Conservation (phyloP, 2,888 invertebrate species). For the Parnassius apollo region DNA sequence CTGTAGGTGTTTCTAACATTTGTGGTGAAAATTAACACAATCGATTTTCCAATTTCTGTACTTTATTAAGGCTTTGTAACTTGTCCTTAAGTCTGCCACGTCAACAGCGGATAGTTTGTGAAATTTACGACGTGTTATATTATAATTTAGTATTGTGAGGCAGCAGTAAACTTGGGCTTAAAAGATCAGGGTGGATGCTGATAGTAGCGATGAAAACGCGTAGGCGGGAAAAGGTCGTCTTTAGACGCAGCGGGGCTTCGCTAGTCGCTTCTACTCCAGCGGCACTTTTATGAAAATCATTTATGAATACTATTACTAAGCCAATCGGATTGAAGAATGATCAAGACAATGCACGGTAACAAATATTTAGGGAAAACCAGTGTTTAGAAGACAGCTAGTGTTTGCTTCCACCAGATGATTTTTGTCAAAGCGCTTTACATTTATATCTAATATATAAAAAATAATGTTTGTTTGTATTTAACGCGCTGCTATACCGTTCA, state of each 20-base stretch:
- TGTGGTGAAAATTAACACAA: neutral
- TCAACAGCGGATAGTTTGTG: slow-evolving; percentile 71
- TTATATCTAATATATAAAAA: too few relatives aligned
- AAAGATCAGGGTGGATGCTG: slow-evolving; percentile 62
- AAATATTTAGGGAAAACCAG: too few relatives aligned
- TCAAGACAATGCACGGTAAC: too few relatives aligned
- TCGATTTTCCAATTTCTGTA: slow-evolving; percentile 20
- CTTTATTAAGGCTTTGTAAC: slow-evolving; percentile 35
- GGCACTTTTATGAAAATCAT: too few relatives aligned
- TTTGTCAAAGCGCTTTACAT: too few relatives aligned
- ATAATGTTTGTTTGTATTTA: too few relatives aligned
- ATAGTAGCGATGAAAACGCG: slow-evolving; percentile 33
- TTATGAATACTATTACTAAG: too few relatives aligned
- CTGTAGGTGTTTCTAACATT: too few relatives aligned
- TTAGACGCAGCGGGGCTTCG: slow-evolving; percentile 4
- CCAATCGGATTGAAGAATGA: too few relatives aligned
- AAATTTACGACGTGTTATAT: slow-evolving; percentile 80
- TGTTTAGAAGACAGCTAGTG: too few relatives aligned
- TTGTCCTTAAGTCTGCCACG: slow-evolving; percentile 58
- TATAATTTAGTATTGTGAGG: slow-evolving; percentile 76
- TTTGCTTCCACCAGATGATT: too few relatives aligned
- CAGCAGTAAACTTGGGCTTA: slow-evolving; percentile 74
- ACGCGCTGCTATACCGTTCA: too few relatives aligned
- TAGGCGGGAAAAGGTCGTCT: slow-evolving; percentile 27
- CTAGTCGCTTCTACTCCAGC: neutral